These are phyloP conservation scores for Jaculus jaculus DNA, from an alignment of 2,113 vertebrate species.

Conservation along the genomic window DNA sequence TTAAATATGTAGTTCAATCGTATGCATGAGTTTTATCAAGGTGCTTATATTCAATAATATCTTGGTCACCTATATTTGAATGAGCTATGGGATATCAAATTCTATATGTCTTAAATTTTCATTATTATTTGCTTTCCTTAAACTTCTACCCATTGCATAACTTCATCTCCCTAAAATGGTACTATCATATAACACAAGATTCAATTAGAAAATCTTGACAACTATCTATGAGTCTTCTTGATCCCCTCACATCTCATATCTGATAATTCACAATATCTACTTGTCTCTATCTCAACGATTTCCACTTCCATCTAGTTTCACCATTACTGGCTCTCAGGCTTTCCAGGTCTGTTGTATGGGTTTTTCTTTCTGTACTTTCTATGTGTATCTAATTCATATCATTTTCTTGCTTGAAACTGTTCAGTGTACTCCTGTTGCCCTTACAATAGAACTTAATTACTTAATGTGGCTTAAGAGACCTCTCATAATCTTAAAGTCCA, in stretches of 20 bases:
- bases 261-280: not conserved
- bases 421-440: not conserved
- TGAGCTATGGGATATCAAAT: not conserved
- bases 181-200: not conserved
- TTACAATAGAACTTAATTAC: conserved; percentile 24
- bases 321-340: not conserved
- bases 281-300: not conserved
- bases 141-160: not conserved
- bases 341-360: not conserved
- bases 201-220: not conserved
- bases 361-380: not conserved
- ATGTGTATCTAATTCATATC: not conserved
- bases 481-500: not conserved
- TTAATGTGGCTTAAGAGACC: not conserved
- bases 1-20: not conserved
- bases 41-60: not conserved
- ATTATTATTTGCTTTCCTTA: not conserved
- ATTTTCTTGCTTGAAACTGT: not conserved
- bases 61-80: not conserved
- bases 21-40: not conserved
- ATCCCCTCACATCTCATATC: not conserved
- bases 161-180: not conserved
- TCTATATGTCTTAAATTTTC: not conserved
- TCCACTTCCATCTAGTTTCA: not conserved
- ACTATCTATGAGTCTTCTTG: not conserved